Base-by-base conservation (phyloP, 2,113 vertebrate species). In the Plestiodon gilberti region DNA sequence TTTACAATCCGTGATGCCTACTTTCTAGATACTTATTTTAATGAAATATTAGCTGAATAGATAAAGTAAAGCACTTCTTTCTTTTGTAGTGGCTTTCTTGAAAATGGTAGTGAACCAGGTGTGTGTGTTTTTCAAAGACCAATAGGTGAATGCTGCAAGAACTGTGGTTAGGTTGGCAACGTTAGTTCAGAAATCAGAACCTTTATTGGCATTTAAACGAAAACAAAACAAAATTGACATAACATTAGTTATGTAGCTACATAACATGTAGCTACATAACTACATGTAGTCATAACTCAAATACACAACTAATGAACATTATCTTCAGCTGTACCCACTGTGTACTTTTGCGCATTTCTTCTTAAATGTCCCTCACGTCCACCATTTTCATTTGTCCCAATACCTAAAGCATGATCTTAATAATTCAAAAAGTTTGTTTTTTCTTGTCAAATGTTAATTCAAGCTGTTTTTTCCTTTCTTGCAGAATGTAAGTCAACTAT, bases 401-500 rank as follows among this genome's bases (percentile, higher is more conserved):
- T 14, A 17, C 18, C 3, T 2, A 77, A 7, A 65, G 23, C 28
- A 69, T 48, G 43, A 48, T 48, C 43, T 55, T 13, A 18, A 7
- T 33, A 15, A 83, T 77, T 84, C 28, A 65, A 35, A 65, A 52
- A 2, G 65, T 77, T 28, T 52, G 22, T 59, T 79, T 70, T 81
- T 48, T 62, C 30, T 80, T 81, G 38, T 55, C 69, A 52, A 74
- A 35, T 64, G 7, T 88, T 73, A 20, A 48, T 65, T 20, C 18
- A 67, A 76, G 13, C 5, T 25, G 59, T 57, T 3, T 61, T 88
- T 40, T 2, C 90, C 52, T 5, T 91, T 82, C 90, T 80, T 90
- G 11, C 81, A 99, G 98, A 98, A 96, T 28, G 96, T 98, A 82
- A 95, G 96, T 65, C 97, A 97, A 65, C 90, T 96, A 0, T 96